A percentile compares a stretch with the other conserved stretches of the same genome.
Conservation (phyloP, 2,888 invertebrate genomes). For the Hypercompe scribonia region DNA sequence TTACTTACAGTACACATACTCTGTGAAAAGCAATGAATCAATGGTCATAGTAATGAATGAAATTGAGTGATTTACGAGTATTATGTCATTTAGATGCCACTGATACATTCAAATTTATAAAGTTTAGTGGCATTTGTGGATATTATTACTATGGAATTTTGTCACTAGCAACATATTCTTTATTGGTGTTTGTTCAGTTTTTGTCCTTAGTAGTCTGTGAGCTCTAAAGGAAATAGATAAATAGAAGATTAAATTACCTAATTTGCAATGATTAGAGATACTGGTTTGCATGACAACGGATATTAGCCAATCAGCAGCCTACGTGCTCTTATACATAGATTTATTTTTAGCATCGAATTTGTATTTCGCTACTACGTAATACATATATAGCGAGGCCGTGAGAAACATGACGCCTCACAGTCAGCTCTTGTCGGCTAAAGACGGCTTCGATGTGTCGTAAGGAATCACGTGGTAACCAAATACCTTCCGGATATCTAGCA, state of each 20-base stretch:
- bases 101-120: too few relatives aligned
- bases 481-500: slow-evolving; percentile 39
- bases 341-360: neutral
- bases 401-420: slow-evolving; percentile 35
- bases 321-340: neutral
- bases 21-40: too few relatives aligned
- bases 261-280: neutral
- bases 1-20: too few relatives aligned
- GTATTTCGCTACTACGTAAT: neutral
- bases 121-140: too few relatives aligned
- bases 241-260: neutral
- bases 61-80: too few relatives aligned
- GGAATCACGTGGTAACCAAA: slow-evolving; percentile 35
- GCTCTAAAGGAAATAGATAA: neutral
- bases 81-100: too few relatives aligned
- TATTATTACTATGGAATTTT: too few relatives aligned
- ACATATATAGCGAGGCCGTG: slow-evolving; percentile 5
- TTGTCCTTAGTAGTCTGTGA: neutral
- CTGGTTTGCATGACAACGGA: neutral
- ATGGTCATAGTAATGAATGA: too few relatives aligned
- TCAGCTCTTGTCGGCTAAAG: slow-evolving; percentile 29
- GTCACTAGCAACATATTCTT: neutral
- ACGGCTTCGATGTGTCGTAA: slow-evolving; percentile 31
- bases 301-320: neutral
- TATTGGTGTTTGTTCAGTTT: neutral